Percentiles rank a stretch among this genome's conserved stretches.
Conservation (phyloP, 2,113 vertebrate species). For the Colius striatus region DNA sequence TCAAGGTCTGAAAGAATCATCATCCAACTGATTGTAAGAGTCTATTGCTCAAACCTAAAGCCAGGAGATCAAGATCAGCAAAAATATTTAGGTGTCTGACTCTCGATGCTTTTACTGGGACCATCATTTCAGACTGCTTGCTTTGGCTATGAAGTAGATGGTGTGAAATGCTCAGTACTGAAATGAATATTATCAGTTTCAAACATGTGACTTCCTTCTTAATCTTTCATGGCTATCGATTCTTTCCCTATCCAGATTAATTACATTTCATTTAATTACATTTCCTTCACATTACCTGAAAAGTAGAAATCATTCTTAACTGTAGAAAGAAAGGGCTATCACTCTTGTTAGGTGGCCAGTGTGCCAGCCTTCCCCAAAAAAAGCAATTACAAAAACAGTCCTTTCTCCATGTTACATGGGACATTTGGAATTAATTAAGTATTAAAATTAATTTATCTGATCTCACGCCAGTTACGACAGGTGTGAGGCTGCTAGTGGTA, state of each 20-base stretch:
- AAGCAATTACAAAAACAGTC: slow-evolving; percentile 33
- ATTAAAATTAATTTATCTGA: slow-evolving; percentile 73
- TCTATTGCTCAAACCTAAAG: neutral
- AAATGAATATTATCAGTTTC: neutral
- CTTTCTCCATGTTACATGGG: neutral
- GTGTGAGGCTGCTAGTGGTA: slow-evolving; percentile 58
- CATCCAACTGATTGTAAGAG: neutral
- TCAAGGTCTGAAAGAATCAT: neutral
- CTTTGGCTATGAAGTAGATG: neutral
- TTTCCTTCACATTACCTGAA: slow-evolving; percentile 20
- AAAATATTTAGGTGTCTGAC: neutral
- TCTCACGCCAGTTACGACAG: slow-evolving; percentile 69
- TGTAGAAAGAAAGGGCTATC: neutral
- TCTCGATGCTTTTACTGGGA: neutral
- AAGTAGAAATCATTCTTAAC: neutral
- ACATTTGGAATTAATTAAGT: slow-evolving; percentile 75
- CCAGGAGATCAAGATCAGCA: neutral
- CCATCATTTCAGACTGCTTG: neutral
- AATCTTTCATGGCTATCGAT: neutral
- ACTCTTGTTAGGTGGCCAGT: slow-evolving; percentile 3
- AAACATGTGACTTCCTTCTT: neutral
- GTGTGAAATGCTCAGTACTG: neutral
- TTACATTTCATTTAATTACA: neutral
- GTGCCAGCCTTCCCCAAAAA: neutral
- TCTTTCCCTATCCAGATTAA: neutral